Evolutionary conservation across 2,888 invertebrate species (phyloP).

Genomic region (Eupithecia centaureata): DNA sequence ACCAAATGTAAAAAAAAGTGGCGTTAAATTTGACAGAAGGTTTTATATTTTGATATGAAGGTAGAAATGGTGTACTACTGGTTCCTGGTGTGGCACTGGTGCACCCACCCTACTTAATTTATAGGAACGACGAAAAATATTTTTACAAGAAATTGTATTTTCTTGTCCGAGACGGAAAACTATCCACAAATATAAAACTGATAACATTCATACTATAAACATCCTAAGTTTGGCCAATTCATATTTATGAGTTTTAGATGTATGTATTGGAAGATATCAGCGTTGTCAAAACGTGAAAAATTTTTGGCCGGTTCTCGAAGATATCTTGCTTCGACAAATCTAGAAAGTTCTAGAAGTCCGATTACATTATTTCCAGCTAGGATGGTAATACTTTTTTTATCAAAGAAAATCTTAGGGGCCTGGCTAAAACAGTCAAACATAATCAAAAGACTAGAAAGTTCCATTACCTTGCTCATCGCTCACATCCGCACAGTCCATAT

Average conservation of each 20-base stretch:
- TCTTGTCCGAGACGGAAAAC: not conserved
- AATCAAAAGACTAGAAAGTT: conserved; percentile 2
- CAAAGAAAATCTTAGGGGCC: too few relatives aligned
- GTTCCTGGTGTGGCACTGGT: too few relatives aligned
- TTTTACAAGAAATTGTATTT: not conserved
- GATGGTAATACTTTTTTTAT: too few relatives aligned
- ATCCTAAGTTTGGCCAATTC: not conserved
- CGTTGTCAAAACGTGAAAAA: too few relatives aligned
- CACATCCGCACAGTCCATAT: conserved; percentile 89
- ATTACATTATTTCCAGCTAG: too few relatives aligned
- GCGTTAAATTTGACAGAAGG: too few relatives aligned
- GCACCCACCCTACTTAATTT: not conserved
- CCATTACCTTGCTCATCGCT: conserved; percentile 84
- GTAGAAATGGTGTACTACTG: too few relatives aligned
- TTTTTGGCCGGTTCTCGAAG: too few relatives aligned
- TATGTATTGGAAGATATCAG: not conserved
- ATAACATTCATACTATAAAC: not conserved
- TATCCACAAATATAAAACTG: not conserved
- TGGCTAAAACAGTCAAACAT: not conserved
- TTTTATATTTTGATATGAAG: too few relatives aligned
- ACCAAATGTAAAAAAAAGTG: too few relatives aligned
- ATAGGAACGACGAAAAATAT: not conserved
- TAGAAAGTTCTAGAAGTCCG: too few relatives aligned
- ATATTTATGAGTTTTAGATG: not conserved
- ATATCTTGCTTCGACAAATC: too few relatives aligned